Base-by-base conservation (phyloP, 1,140 invertebrate genomes). In the Pogonomyrmex barbatus region DNA sequence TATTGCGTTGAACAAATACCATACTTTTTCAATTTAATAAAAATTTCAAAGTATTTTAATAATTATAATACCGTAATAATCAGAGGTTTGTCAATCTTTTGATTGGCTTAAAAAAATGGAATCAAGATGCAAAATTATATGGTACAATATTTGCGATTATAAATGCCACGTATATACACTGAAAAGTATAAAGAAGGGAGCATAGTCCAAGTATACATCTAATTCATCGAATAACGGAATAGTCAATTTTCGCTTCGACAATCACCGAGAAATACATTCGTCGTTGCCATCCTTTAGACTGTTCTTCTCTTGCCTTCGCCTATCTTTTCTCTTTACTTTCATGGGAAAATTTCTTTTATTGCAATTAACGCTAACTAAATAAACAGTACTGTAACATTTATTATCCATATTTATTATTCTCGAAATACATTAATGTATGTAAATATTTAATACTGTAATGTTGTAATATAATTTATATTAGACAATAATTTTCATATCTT, bases 161-260 rank as follows among this genome's bases (percentile, higher is more conserved):
- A 36, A 63, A 62, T 10, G 52, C 45, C 42, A 70, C 36, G 78
- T 54, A 62, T 62, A 24, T 76, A 17, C 52, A 54, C 14, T 50
- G 33, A 63, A 2, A 12, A 24, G 24, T 24, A 24, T 24, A 24
- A 24, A 83, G 42, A 75, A 75, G 10, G 12, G 24, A 65, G 78
- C 47, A 12, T 76, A 77, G 9, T 33, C 9, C 71, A 63, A 36
- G 68, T 83, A 77, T 24, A 65, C 45, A 33, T 77, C 78, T 75
- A 84, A 87, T 87, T 87, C 79, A 3, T 17, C 24, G 70, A 84
- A 87, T 87, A 87, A 87, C 86, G 86, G 79, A 58, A 62, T 4
- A 14, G 17, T 12, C 86, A 76, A 87, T 87, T 87, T 87, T 54
- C 60, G 12, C 52, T 12, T 76, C 78, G 24, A 39, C 14, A 54